Conservation (phyloP, 2,113 vertebrate species). For the Oreocharis arfaki region DNA sequence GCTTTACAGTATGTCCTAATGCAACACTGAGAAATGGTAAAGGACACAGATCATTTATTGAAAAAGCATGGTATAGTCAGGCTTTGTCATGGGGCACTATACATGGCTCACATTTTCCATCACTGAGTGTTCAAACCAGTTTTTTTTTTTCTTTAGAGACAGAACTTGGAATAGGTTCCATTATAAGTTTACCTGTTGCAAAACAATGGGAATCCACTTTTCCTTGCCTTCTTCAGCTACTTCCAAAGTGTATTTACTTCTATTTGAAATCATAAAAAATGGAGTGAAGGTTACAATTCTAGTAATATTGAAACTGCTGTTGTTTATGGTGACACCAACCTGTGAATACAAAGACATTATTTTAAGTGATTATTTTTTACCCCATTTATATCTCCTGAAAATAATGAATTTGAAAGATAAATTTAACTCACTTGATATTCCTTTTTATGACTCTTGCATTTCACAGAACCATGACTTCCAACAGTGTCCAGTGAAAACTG, state of each 20-base stretch:
- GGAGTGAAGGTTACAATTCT: slow-evolving; percentile 96
- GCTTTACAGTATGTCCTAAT: not conserved
- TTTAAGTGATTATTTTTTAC: not conserved
- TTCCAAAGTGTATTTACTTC: slow-evolving; percentile 83
- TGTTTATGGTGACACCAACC: slow-evolving; percentile 94
- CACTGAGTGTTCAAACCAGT: not conserved
- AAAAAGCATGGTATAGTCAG: not conserved
- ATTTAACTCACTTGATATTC: slow-evolving; percentile 86
- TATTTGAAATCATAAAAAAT: slow-evolving; percentile 93
- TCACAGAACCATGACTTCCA: slow-evolving; percentile 91
- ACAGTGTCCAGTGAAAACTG: slow-evolving; percentile 96
- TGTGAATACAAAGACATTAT: slow-evolving; percentile 44
- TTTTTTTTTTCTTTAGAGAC: not conserved
- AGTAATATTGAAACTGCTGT: slow-evolving; percentile 94
- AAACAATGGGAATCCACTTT: slow-evolving; percentile 81
- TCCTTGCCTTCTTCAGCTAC: slow-evolving; percentile 84
- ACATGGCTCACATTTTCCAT: not conserved
- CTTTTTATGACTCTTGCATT: slow-evolving; percentile 87
- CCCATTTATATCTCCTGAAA: not conserved
- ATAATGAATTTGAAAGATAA: not conserved
- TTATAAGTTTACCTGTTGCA: slow-evolving; percentile 79
- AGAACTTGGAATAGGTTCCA: not conserved
- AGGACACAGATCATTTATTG: not conserved
- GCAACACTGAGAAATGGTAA: not conserved
- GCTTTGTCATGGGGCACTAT: not conserved